Percentiles rank a stretch among this genome's conserved stretches.
phyloP scores from a whole-genome alignment of 2,113 vertebrate genomes.

The zebrafish (Danio rerio) region DNA sequence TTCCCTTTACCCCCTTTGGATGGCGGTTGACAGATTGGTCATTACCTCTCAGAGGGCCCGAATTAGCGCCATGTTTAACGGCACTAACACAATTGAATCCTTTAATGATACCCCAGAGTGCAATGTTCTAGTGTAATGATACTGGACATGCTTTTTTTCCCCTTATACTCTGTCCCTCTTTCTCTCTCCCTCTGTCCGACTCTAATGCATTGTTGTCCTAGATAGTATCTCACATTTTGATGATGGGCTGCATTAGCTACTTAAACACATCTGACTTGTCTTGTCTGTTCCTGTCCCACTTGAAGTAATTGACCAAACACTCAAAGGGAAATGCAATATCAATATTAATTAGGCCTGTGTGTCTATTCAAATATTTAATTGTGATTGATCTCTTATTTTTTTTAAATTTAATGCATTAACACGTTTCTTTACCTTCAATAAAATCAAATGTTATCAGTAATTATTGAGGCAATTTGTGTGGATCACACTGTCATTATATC shows the following conservation, averaged over 20 bases:
- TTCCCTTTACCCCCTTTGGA: constrained; percentile 55
- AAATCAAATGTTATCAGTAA: background rate
- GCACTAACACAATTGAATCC: constrained; percentile 63
- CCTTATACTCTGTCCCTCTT: constrained; percentile 29
- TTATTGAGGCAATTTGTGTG: background rate
- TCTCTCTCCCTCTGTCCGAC: constrained; percentile 12
- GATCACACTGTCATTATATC: background rate
- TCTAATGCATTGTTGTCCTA: constrained; percentile 50
- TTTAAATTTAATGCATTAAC: background rate
- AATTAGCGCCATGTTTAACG: constrained; percentile 62
- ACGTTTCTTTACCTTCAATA: background rate
- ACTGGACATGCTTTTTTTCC: constrained; percentile 55
- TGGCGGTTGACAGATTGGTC: constrained; percentile 61
- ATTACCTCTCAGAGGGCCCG: constrained; percentile 58
- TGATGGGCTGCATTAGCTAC: constrained; percentile 47
- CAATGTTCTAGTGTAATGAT: constrained; percentile 60
- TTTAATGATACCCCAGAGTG: constrained; percentile 64
- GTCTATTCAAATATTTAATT: background rate
- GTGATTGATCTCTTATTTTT: background rate
- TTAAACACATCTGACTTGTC: constrained; percentile 15
- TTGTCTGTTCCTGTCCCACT: constrained; percentile 22
- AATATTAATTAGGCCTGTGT: constrained; percentile 22
- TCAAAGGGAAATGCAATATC: constrained; percentile 30
- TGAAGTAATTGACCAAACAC: constrained; percentile 17
- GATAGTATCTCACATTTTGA: constrained; percentile 49